Conservation (phyloP, 2,797 vertebrate genomes). For the Siniperca undulata region DNA sequence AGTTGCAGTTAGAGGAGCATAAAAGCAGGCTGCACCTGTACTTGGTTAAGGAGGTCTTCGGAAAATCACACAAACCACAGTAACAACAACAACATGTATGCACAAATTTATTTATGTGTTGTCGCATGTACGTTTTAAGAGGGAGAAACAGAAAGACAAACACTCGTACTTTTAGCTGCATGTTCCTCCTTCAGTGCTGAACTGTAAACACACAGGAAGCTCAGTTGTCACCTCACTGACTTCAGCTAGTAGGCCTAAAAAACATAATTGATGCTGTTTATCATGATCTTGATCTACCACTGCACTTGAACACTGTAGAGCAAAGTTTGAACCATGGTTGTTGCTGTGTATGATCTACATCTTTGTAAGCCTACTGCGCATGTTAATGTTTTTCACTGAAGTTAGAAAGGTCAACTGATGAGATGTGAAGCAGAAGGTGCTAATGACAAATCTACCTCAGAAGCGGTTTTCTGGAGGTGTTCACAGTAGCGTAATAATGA, state of each 20-base stretch:
- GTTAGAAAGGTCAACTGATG: not conserved
- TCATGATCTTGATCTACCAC: slow-evolving; percentile 31
- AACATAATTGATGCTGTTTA: not conserved
- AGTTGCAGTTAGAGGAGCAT: not conserved
- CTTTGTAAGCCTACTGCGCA: rapidly evolving
- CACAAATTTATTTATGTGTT: not conserved
- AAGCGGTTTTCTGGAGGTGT: not conserved
- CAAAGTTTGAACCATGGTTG: not conserved
- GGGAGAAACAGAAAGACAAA: not conserved
- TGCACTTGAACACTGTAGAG: not conserved
- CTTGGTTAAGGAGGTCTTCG: not conserved
- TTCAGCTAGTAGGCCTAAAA: slow-evolving; percentile 27
- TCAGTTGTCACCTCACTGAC: slow-evolving; percentile 75
- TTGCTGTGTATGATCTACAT: not conserved
- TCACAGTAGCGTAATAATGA: not conserved
- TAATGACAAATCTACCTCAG: not conserved
- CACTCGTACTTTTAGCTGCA: not conserved
- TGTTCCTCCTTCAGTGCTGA: slow-evolving; percentile 49
- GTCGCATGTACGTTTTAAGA: not conserved
- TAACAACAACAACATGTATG: not conserved
- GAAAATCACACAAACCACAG: not conserved
- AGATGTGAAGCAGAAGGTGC: not conserved
- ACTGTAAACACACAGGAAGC: slow-evolving; percentile 75
- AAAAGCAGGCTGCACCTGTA: not conserved
- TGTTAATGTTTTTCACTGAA: too few species aligned